phyloP scores from a whole-genome alignment of 1,140 invertebrate genomes.

The Pseudomyrmex concolor region DNA sequence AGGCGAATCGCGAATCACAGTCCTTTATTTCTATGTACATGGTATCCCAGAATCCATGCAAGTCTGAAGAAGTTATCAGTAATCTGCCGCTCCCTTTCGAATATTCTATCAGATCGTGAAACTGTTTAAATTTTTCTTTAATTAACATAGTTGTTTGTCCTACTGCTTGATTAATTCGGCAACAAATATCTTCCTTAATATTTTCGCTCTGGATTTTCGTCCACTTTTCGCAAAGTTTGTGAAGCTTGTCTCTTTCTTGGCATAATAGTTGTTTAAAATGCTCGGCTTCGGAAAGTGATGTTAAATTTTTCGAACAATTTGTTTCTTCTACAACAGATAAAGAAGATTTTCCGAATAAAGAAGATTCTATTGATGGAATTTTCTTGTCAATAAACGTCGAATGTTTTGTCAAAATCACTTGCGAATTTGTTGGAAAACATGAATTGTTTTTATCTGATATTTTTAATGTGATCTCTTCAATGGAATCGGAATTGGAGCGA shows the following conservation, averaged over 20 bases:
- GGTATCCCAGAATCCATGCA: slow-evolving; percentile 93
- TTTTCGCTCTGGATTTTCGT: slow-evolving; percentile 62
- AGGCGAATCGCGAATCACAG: slow-evolving; percentile 85
- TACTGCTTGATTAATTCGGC: slow-evolving; percentile 88
- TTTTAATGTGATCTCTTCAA: neutral
- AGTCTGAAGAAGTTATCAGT: slow-evolving; percentile 87
- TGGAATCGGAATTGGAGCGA: neutral
- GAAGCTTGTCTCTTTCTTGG: slow-evolving; percentile 83
- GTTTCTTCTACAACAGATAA: neutral
- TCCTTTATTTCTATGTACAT: slow-evolving; percentile 88
- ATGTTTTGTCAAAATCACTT: no score
- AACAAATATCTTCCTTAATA: slow-evolving; percentile 83
- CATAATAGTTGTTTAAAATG: slow-evolving; percentile 85
- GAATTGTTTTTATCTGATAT: neutral
- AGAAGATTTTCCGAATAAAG: no score
- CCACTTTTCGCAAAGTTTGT: slow-evolving; percentile 84
- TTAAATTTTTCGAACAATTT: slow-evolving; percentile 29
- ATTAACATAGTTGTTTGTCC: slow-evolving; percentile 89
- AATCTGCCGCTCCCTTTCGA: slow-evolving; percentile 74
- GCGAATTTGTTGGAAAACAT: no score
- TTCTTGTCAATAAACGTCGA: no score
- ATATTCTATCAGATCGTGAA: slow-evolving; percentile 86
- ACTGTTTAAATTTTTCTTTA: slow-evolving; percentile 89
- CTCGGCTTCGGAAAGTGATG: slow-evolving; percentile 78
- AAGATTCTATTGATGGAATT: no score